Percentiles rank a stretch among this genome's conserved stretches.
Conservation (phyloP, 2,888 invertebrate species). For the Phoenoteleia sp. region DNA sequence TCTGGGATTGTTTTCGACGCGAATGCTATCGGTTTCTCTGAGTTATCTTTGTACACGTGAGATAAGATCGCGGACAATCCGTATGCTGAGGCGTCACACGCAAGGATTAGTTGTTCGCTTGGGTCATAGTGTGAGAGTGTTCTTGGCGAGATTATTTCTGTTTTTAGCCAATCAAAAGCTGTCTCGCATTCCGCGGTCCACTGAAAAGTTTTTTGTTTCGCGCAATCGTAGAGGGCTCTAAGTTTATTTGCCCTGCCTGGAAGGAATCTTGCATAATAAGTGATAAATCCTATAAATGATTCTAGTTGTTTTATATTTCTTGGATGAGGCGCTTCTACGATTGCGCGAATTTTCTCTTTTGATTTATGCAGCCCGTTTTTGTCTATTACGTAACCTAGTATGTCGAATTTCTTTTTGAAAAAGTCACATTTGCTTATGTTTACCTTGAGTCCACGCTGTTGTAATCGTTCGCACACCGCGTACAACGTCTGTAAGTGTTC, state of each 20-base stretch:
- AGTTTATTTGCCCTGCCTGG: no score
- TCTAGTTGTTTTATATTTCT: no score
- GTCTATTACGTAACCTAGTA: no score
- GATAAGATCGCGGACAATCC: conserved; percentile 8
- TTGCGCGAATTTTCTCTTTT: no score
- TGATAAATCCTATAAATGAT: no score
- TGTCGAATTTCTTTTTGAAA: no score
- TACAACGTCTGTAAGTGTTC: conserved; percentile 51
- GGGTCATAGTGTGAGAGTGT: conserved; percentile 13
- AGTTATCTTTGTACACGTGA: background rate
- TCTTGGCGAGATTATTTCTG: conserved; percentile 51
- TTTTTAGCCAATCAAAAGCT: conserved; percentile 65
- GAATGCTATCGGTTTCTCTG: background rate
- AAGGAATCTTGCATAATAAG: no score
- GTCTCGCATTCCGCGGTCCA: conserved; percentile 57
- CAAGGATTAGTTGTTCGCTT: conserved; percentile 1
- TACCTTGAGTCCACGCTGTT: background rate
- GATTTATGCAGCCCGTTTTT: no score
- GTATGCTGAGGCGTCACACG: background rate
- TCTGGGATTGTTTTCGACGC: no score
- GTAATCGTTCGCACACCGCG: background rate
- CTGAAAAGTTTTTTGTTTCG: no score
- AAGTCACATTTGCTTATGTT: background rate
- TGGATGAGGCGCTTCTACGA: no score
- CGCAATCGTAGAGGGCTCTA: no score